These are phyloP conservation scores for Drosophila pandora DNA, from an alignment of 1,140 invertebrate species.

Conservation along the genomic window DNA sequence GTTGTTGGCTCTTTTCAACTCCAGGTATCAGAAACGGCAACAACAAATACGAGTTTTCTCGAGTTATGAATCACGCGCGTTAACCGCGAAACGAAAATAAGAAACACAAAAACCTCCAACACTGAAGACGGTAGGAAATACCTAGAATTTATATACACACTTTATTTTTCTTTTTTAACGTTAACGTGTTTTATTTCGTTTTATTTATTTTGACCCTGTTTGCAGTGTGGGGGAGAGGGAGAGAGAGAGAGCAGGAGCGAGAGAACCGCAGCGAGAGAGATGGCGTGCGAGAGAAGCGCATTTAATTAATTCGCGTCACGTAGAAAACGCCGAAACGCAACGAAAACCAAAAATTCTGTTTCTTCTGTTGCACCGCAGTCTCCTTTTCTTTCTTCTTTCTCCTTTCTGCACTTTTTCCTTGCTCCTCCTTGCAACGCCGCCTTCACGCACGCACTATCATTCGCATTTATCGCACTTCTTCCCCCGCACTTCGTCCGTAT, in stretches of 20 bases:
- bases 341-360: conserved; percentile 19
- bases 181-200: conserved; percentile 51
- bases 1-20: conserved; percentile 10
- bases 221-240: conserved; percentile 31
- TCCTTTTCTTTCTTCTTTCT: conserved; percentile 1
- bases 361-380: conserved; percentile 29
- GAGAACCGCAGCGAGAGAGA: conserved; percentile 5
- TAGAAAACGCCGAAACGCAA: conserved; percentile 29
- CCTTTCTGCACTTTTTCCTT: conserved; percentile 27
- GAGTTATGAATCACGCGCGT: conserved; percentile 74
- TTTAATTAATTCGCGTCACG: conserved; percentile 75
- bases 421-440: background rate
- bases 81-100: conserved; percentile 56
- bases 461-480: conserved; percentile 25
- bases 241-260: conserved; percentile 28
- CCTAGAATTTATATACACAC: conserved; percentile 60
- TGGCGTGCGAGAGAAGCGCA: conserved; percentile 35
- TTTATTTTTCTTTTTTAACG: conserved; percentile 20
- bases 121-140: conserved; percentile 51
- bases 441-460: conserved; percentile 41
- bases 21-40: conserved; percentile 13
- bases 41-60: conserved; percentile 35
- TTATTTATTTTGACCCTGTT: conserved; percentile 78
- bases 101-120: conserved; percentile 10
- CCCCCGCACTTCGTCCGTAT: conserved; percentile 36